Evolutionary conservation across 2,113 vertebrate genomes (phyloP), one percentile per base, ranked within the genome.

Genomic region (Takifugu flavidus): DNA sequence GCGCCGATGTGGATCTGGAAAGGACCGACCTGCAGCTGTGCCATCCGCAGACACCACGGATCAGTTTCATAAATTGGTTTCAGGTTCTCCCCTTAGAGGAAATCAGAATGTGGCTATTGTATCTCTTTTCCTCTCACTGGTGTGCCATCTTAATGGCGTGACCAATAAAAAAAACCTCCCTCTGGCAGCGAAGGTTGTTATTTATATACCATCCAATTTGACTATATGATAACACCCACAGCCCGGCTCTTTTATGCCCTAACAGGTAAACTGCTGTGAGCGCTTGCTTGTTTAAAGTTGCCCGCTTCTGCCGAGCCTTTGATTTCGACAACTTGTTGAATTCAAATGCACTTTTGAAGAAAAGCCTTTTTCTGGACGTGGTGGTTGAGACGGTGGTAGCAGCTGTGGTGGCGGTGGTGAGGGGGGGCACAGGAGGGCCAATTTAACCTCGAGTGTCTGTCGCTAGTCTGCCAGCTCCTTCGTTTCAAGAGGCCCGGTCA

Each of bases 381-480:
- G 75, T 63, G 77, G 72, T 59, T 13, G 25, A 61, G 46, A 59
- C 42, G 39, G 60, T 14, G 61, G 62, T 54, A 65, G 69, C 69
- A 72, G 78, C 72, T 65, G 77, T 56, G 70, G 63, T 59, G 58
- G 51, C 57, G 62, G 70, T 64, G 69, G 79, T 73, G 64, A 71
- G 69, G 92, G 90, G 90, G 90, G 93, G 91, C 89, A 86, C 90
- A 90, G 91, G 90, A 93, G 93, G 92, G 93, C 93, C 94, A 96
- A 97, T 98, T 97, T 96, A 96, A 97, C 94, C 94, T 93, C 90
- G 91, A 96, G 94, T 96, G 93, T 94, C 90, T 94, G 92, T 93
- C 92, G 91, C 92, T 90, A 90, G 93, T 92, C 92, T 91, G 90
- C 86, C 90, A 75, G 66, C 92, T 92, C 91, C 92, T 94, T 79